Evolutionary conservation across 2,888 invertebrate species (phyloP), one percentile per base, ranked within the genome.

Genomic region (Cryptocephalus primarius): DNA sequence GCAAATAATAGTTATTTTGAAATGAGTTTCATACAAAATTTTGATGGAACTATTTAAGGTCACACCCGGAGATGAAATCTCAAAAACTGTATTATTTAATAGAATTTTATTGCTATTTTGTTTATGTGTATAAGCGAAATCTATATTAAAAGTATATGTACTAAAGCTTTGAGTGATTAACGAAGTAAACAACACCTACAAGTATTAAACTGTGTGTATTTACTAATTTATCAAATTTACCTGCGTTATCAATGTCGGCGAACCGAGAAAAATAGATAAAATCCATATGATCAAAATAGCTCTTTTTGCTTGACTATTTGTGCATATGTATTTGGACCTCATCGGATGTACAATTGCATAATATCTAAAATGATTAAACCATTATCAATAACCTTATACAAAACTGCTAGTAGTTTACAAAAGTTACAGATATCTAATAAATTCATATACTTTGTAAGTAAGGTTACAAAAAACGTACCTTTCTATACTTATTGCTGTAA

Each of bases 331-430:
- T 58, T 81, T 79, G 33, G 82, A 81, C 62, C 74, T 75, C 74
- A 83, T 80, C 4, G 83, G 83, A 66, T 82, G 79, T 22, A 81
- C 77, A 48, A 84, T 83, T 42, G 83, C 83, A 59, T 83, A 80
- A 66, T 82, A 82, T 63, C 83, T 83, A 69, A 34, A 69, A 45
- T 44, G 43, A 42, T 42, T 8, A 33, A 33, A 39, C 34, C 8
- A 40, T 22, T 22, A 22, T 22, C 22, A 6, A 22, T 22, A 22
- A 22, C 22, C 22, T 43, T 46, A 42, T 40, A 44, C 33, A 42
- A 42, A 42, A 42, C 2, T 14, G n/a, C 10, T 10, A n/a, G 22
- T 22, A 22, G 22, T 22, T 22, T 22, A 22, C 22, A 22, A n/a
- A n/a, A n/a, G 22, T 22, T 22, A 4, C 22, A 22, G 22, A 4